Evolutionary conservation across 1,140 invertebrate genomes (phyloP), one percentile per base, ranked within the genome.

Genomic region (Drosophila bifasciata): DNA sequence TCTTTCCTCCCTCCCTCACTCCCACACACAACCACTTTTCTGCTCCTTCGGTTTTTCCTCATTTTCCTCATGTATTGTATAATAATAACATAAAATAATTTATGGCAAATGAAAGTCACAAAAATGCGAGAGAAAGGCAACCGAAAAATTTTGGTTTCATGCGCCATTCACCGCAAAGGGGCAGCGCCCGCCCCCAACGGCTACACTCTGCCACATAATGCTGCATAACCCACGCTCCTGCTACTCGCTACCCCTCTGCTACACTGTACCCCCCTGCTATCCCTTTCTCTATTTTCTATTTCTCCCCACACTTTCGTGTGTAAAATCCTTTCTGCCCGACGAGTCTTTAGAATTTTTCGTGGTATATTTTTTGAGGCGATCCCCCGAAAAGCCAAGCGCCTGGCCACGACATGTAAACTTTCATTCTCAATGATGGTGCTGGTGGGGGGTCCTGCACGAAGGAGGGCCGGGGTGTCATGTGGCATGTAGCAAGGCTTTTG

Each of bases 81-180:
- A 86, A 71, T 86, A 86, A 86, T 81, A 85, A 79, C 71, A 84
- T 84, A 62, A 84, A 84, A 75, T 84, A 84, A 84, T 84, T 84
- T 84, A 84, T 84, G 75, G 80, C 77, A 76, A 66, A 84, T 84
- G 66, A 84, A 84, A 84, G 79, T 84, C 79, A 85, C 80, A 85
- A 85, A 85, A 85, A 85, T 85, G 72, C 61, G 21, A 68, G 46
- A 15, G 48, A 43, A 67, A 53, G 55, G 36, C 52, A 58, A 66
- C 39, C 41, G 49, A 39, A 51, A 19, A 74, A 75, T 76, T 39
- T 76, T 74, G 70, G 52, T 66, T 75, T 75, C 53, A 75, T 75
- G 70, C 69, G 40, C 70, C 69, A 73, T 63, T 73, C 70, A 73
- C 25, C 69, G 53, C 44, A 28, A 28, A 8, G 9, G 28, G 28